phyloP scores from a whole-genome alignment of 2,888 invertebrate genomes.

The Drepana falcataria region DNA sequence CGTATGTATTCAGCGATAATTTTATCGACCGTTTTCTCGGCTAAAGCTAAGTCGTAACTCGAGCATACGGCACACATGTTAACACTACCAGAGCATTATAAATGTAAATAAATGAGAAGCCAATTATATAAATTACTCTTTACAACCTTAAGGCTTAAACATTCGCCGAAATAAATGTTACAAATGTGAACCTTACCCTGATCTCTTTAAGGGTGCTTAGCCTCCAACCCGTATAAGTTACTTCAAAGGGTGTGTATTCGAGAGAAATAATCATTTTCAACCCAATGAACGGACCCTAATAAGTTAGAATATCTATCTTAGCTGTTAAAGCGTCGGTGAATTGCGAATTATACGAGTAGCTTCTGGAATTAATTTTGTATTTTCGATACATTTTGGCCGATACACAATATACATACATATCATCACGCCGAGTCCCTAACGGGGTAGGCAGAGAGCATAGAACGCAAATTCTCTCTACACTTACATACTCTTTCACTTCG shows the following conservation, averaged over 20 bases:
- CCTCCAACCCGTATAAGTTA: conserved; percentile 15
- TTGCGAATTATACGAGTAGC: too few relatives aligned
- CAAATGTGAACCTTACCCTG: not conserved
- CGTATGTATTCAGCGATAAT: too few relatives aligned
- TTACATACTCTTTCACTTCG: too few relatives aligned
- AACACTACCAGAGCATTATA: not conserved
- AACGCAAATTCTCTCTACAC: too few relatives aligned
- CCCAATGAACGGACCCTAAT: not conserved
- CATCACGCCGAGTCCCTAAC: too few relatives aligned
- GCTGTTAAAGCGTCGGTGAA: not conserved
- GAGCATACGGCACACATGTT: too few relatives aligned
- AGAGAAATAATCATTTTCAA: conserved; percentile 8
- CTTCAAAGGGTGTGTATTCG: conserved; percentile 14
- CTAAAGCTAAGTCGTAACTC: too few relatives aligned
- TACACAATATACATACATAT: too few relatives aligned
- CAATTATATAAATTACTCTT: not conserved
- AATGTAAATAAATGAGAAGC: not conserved
- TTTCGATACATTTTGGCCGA: too few relatives aligned
- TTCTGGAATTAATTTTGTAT: too few relatives aligned
- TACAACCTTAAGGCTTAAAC: not conserved
- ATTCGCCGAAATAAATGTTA: not conserved
- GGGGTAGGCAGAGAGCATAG: too few relatives aligned
- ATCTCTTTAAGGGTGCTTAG: conserved; percentile 8
- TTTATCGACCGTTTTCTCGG: too few relatives aligned
- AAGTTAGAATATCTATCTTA: conserved; percentile 1